A percentile compares a stretch with the other conserved stretches of the same genome.
phyloP scores from a whole-genome alignment of 2,113 vertebrate species.

The Campylomormyrus tamandua region DNA sequence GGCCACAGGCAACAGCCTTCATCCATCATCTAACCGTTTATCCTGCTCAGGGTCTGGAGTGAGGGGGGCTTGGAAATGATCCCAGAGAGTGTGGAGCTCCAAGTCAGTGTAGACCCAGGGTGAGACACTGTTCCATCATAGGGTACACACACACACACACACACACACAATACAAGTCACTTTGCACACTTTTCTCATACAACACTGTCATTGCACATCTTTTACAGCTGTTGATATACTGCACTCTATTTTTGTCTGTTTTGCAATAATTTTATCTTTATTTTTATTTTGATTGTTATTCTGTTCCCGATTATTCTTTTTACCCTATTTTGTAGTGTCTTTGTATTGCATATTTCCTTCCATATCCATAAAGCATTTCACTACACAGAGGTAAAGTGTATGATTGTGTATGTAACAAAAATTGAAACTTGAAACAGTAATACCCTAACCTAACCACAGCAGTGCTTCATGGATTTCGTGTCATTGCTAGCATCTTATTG shows the following conservation, averaged over 20 bases:
- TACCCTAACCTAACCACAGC: background rate
- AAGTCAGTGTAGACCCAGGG: background rate
- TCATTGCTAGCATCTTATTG: background rate
- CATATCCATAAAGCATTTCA: background rate
- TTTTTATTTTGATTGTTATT: background rate
- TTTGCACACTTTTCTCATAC: too few species aligned
- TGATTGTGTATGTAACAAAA: background rate
- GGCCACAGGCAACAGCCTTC: background rate
- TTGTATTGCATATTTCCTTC: background rate
- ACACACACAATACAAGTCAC: background rate
- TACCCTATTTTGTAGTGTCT: background rate
- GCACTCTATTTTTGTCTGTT: background rate
- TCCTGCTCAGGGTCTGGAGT: background rate
- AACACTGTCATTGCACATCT: background rate
- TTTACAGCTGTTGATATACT: background rate
- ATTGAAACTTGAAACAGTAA: background rate
- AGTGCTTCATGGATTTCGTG: background rate
- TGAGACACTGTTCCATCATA: background rate
- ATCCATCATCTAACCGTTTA: background rate
- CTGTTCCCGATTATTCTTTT: background rate
- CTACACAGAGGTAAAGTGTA: background rate
- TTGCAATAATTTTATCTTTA: background rate
- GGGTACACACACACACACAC: background rate
- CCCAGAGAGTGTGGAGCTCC: background rate
- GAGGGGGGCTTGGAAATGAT: background rate